Evolutionary conservation across 2,888 invertebrate genomes (phyloP).

Genomic region (Hyles lineata): DNA sequence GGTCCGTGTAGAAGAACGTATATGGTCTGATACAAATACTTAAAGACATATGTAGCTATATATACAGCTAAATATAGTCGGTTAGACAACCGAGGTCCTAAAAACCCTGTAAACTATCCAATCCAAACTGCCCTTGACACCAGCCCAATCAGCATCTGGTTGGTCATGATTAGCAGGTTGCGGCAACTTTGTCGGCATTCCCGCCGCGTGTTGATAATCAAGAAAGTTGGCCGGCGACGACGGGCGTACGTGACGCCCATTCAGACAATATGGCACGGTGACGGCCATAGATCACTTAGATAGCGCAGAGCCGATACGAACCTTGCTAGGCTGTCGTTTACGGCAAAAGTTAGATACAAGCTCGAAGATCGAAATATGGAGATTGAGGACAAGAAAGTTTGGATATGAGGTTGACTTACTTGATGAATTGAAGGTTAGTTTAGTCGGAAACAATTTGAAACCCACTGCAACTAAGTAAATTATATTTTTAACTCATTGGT

Average conservation of each 20-base stretch:
- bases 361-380: no score
- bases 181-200: conserved; percentile 61
- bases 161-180: conserved; percentile 54
- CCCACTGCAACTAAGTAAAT: no score
- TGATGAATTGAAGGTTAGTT: no score
- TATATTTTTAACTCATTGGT: no score
- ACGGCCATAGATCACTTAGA: conserved; percentile 44
- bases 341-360: neutral
- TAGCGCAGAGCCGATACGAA: conserved; percentile 34
- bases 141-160: conserved; percentile 28
- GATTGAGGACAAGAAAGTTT: no score
- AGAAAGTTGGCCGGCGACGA: conserved; percentile 73
- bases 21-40: no score
- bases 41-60: no score
- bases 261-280: conserved; percentile 69
- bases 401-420: no score
- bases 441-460: no score
- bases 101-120: neutral
- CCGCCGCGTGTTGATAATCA: conserved; percentile 77
- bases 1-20: no score
- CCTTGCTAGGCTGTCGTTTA: neutral
- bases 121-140: neutral
- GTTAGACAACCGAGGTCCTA: no score
- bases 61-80: no score
- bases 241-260: conserved; percentile 72